These are phyloP conservation scores for Chascanopsetta lugubris DNA, from an alignment of 2,113 vertebrate species.

Conservation along the genomic window DNA sequence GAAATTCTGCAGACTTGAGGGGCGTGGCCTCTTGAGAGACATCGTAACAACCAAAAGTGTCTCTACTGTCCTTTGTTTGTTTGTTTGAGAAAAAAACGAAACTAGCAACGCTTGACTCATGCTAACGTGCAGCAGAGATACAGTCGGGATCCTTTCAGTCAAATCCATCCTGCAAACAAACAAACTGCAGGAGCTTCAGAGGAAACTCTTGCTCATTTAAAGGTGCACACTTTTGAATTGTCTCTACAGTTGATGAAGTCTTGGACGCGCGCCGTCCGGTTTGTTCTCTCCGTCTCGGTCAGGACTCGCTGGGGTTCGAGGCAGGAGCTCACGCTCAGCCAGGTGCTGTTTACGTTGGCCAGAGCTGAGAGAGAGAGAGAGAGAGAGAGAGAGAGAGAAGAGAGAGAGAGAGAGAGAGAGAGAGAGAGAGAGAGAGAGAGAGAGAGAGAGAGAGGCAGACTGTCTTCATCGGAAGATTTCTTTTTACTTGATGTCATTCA, in stretches of 20 bases:
- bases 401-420: background rate
- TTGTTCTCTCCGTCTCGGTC: background rate
- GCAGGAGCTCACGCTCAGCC: background rate
- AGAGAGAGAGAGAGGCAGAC: background rate
- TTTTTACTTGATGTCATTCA: too few relatives aligned
- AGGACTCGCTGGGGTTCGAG: background rate
- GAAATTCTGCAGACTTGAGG: too few relatives aligned
- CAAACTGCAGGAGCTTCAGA: background rate
- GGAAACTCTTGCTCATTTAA: background rate
- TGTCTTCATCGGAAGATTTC: too few relatives aligned
- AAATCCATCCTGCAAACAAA: slow-evolving; percentile 8
- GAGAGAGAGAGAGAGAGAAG: background rate
- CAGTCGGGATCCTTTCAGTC: too few relatives aligned
- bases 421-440: background rate
- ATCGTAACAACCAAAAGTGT: too few relatives aligned
- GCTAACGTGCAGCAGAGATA: background rate
- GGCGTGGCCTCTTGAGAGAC: too few relatives aligned
- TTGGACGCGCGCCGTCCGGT: background rate
- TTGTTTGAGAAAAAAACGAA: too few relatives aligned
- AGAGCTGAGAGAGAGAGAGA: background rate
- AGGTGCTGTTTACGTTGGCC: background rate
- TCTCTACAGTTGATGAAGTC: background rate
- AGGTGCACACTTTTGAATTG: background rate
- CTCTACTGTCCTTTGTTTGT: too few relatives aligned
- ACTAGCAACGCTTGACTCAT: too few relatives aligned